These are phyloP conservation scores for Clarias magur DNA, from an alignment of 2,113 vertebrate genomes.

Conservation along the genomic window DNA sequence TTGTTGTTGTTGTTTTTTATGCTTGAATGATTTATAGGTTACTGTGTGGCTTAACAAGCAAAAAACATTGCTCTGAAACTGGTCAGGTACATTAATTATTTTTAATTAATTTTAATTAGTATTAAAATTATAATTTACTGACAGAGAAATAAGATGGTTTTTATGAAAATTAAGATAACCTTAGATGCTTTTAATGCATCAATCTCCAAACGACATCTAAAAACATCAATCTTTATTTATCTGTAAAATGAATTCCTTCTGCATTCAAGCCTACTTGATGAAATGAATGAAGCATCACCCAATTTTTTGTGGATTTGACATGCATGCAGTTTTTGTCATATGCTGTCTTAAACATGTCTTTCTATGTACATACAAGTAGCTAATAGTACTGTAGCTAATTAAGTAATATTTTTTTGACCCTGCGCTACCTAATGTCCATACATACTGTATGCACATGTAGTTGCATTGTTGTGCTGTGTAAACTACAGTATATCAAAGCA, in stretches of 20 bases:
- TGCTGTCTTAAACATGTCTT: no score
- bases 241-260: not conserved
- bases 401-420: not conserved
- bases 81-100: no score
- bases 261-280: not conserved
- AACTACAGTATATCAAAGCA: not conserved
- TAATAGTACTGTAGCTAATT: not conserved
- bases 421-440: not conserved
- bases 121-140: not conserved
- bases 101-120: no score
- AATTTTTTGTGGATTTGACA: no score
- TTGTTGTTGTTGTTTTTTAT: no score
- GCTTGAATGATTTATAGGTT: no score
- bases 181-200: not conserved
- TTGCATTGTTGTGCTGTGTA: not conserved
- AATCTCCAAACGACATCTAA: not conserved
- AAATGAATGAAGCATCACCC: not conserved
- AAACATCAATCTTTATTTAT: not conserved
- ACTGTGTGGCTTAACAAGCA: no score
- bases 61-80: no score
- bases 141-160: not conserved
- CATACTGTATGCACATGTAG: not conserved
- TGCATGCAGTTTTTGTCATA: no score
- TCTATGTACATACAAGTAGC: not conserved
- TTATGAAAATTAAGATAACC: no score